Evolutionary conservation across 2,113 vertebrate species (phyloP).

Genomic region (Oncorhynchus clarkii): DNA sequence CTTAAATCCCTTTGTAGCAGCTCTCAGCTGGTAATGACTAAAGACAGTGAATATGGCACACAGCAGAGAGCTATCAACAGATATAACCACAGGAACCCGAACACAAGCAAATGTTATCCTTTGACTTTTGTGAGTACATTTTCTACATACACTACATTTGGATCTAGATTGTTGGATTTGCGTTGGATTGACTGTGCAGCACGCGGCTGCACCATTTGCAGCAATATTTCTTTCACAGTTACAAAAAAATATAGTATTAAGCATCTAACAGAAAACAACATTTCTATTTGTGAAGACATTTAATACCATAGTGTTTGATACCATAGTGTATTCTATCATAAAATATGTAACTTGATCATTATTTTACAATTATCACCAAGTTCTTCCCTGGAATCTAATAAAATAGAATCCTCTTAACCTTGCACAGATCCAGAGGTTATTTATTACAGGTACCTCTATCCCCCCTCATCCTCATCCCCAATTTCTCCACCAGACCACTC

Average conservation of each 20-base stretch:
- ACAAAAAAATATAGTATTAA: too few relatives aligned
- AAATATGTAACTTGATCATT: background rate
- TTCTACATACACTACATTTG: too few relatives aligned
- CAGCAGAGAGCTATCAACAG: conserved; percentile 57
- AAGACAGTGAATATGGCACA: conserved; percentile 68
- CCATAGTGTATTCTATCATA: background rate
- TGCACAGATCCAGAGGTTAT: conserved; percentile 8
- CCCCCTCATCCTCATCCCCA: background rate
- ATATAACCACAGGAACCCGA: conserved; percentile 37
- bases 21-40: conserved; percentile 75
- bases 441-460: background rate
- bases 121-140: background rate
- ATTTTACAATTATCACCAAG: background rate
- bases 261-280: background rate
- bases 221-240: too few relatives aligned
- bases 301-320: background rate
- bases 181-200: too few relatives aligned
- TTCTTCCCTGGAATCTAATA: too few relatives aligned
- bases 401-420: background rate
- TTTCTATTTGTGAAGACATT: background rate
- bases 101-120: background rate
- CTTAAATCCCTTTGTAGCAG: conserved; percentile 77
- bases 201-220: too few relatives aligned
- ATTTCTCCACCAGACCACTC: conserved; percentile 15
- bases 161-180: too few relatives aligned